Percentiles rank a stretch among this genome's conserved stretches.
Conservation (phyloP, 2,888 invertebrate species). For the Drosophila monieri region DNA sequence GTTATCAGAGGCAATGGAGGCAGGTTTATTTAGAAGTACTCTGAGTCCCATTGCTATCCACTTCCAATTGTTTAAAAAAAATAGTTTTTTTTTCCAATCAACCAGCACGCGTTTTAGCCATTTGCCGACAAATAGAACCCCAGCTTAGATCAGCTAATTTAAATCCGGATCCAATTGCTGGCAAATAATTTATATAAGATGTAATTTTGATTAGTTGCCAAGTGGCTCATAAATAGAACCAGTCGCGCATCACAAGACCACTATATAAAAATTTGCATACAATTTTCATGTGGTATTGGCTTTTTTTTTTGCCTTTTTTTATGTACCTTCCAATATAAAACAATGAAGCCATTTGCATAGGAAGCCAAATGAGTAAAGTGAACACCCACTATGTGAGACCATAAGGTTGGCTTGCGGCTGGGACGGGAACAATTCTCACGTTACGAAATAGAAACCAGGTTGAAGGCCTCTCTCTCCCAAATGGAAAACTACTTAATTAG, state of each 20-base stretch:
- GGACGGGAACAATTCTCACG: conserved; percentile 52
- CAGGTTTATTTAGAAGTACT: conserved; percentile 1
- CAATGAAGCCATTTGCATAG: conserved; percentile 69
- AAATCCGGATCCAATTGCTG: conserved; percentile 38
- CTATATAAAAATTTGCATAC: conserved; percentile 60
- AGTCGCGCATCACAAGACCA: conserved; percentile 47
- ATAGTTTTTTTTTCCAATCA: background rate
- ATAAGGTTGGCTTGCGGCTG: conserved; percentile 24
- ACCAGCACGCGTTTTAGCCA: conserved; percentile 36
- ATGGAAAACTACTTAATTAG: conserved; percentile 74
- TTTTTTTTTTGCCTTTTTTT: conserved; percentile 1
- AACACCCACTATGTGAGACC: background rate
- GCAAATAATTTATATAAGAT: conserved; percentile 39
- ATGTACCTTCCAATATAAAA: conserved; percentile 50
- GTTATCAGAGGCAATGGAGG: too few relatives aligned
- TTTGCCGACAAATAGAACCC: background rate
- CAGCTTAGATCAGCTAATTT: conserved; percentile 18
- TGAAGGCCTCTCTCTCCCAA: conserved; percentile 22
- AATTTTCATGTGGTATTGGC: conserved; percentile 40
- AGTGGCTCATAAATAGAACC: conserved; percentile 14
- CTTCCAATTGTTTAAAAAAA: conserved; percentile 7
- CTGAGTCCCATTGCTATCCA: background rate
- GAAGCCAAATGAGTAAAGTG: background rate
- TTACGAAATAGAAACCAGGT: conserved; percentile 52
- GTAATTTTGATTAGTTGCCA: conserved; percentile 34